A percentile compares a stretch with the other conserved stretches of the same genome.
phyloP scores from a whole-genome alignment of 2,113 vertebrate species.

The Acanthisitta chloris region DNA sequence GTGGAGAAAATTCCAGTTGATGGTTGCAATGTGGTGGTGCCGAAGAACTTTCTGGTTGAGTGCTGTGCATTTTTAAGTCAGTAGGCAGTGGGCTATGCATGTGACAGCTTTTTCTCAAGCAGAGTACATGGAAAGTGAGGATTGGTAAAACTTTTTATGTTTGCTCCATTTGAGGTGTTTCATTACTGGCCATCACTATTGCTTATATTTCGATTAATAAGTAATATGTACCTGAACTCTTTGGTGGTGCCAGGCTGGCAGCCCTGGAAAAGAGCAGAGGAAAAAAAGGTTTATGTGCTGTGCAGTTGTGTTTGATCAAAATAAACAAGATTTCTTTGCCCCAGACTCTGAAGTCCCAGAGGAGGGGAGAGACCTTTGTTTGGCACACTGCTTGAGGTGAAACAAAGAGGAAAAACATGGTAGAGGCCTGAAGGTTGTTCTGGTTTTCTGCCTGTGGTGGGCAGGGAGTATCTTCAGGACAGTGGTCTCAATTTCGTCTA shows the following conservation, averaged over 20 bases:
- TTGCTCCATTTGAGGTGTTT: background rate
- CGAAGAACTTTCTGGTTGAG: background rate
- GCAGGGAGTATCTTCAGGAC: background rate
- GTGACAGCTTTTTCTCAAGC: background rate
- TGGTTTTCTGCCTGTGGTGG: background rate
- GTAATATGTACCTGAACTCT: background rate
- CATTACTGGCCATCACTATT: accelerated
- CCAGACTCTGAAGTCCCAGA: background rate
- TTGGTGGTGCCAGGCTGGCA: background rate
- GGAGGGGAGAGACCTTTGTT: background rate
- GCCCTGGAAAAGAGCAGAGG: background rate
- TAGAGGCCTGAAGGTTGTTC: background rate
- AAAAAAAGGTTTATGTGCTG: background rate
- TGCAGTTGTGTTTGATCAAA: background rate
- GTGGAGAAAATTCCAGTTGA: accelerated
- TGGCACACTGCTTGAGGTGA: accelerated
- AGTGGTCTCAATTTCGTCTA: background rate
- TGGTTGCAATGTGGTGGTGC: background rate
- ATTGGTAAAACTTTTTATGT: background rate
- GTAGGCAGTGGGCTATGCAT: background rate
- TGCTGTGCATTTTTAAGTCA: background rate
- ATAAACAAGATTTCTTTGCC: background rate
- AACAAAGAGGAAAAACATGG: background rate
- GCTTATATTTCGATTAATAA: background rate
- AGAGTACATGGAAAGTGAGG: background rate